Percentiles rank a stretch among this genome's conserved stretches.
phyloP scores from a whole-genome alignment of 1,140 invertebrate genomes.

The Brachionus manjavacas region DNA sequence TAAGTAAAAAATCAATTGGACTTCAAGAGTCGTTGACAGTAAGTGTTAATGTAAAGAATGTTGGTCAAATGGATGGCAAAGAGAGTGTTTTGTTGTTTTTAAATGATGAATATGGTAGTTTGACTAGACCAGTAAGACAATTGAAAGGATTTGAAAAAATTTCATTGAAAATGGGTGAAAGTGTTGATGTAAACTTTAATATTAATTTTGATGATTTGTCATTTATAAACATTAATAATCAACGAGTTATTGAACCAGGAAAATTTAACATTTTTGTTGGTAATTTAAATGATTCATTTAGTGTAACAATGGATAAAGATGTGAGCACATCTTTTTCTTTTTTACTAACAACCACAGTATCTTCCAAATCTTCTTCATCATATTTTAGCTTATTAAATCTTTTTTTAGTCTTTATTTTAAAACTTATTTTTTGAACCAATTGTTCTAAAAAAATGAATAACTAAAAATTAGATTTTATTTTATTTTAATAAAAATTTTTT shows the following conservation, averaged over 20 bases:
- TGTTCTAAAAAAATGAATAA: too few species aligned
- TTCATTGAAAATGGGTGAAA: neutral
- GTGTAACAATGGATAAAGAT: neutral
- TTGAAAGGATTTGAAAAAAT: slow-evolving; percentile 9
- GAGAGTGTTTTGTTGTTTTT: neutral
- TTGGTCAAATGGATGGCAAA: neutral
- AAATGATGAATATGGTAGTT: neutral
- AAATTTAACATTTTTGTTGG: neutral
- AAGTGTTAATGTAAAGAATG: neutral
- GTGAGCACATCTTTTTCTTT: neutral
- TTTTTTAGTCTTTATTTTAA: neutral
- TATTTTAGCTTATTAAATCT: neutral
- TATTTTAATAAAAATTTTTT: too few species aligned
- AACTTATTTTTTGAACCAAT: too few species aligned
- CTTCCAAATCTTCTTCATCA: neutral
- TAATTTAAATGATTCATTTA: neutral
- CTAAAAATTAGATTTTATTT: too few species aligned
- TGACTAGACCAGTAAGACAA: neutral
- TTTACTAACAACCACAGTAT: neutral
- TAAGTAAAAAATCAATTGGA: neutral
- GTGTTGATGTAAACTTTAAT: neutral
- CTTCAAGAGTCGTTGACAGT: neutral
- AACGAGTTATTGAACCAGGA: neutral
- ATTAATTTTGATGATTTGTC: neutral
- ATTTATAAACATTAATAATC: neutral